Conservation (phyloP, 2,797 vertebrate species). For the Scomberomorus guttatus region DNA sequence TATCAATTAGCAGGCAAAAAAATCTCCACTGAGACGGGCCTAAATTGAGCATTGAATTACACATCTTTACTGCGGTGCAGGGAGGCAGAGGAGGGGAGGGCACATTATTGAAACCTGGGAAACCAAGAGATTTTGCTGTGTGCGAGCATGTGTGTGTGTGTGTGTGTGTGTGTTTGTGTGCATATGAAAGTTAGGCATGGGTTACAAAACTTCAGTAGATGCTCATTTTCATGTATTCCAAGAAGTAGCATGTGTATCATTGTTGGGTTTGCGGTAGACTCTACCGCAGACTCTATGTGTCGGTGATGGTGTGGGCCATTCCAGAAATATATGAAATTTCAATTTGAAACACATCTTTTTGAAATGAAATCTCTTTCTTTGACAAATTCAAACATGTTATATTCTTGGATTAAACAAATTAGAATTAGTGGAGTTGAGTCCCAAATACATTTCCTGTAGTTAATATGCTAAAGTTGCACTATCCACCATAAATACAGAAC, state of each 20-base stretch:
- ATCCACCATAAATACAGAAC: conserved; percentile 13
- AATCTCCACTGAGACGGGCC: conserved; percentile 95
- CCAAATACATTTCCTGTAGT: conserved; percentile 17
- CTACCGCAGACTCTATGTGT: background rate
- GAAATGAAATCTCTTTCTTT: conserved; percentile 1
- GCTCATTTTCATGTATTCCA: conserved; percentile 24
- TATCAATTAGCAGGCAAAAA: conserved; percentile 98
- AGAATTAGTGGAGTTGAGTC: background rate
- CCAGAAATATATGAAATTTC: conserved; percentile 5
- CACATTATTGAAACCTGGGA: conserved; percentile 80
- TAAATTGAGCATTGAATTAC: conserved; percentile 99
- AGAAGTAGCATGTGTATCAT: background rate
- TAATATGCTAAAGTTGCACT: conserved; percentile 10
- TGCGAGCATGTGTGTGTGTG: conserved; percentile 14
- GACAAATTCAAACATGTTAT: background rate
- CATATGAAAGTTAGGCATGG: conserved; percentile 26
- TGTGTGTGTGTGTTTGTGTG: conserved; percentile 16
- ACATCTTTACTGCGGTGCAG: conserved; percentile 89
- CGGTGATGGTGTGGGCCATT: background rate
- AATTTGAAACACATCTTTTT: conserved; percentile 15
- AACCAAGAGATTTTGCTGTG: conserved; percentile 43
- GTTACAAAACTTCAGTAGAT: conserved; percentile 40
- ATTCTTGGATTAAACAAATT: conserved; percentile 34
- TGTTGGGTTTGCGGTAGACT: background rate
- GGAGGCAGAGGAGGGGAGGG: conserved; percentile 72